Evolutionary conservation across 2,113 vertebrate genomes (phyloP), one percentile per base, ranked within the genome.

Genomic region (Hirundichthys speculiger): DNA sequence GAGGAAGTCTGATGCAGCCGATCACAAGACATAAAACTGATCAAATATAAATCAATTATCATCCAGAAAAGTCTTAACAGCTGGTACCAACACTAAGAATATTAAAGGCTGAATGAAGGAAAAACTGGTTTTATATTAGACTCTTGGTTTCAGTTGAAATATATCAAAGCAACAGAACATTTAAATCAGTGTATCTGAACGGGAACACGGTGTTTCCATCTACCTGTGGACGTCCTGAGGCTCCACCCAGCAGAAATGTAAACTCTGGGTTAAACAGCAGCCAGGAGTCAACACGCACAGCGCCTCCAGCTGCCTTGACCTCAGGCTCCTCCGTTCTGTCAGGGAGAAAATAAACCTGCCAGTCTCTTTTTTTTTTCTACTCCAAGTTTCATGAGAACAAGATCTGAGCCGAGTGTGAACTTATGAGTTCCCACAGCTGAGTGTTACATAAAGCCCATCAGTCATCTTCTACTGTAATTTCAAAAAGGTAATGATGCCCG

Each of bases 261-360:
- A 69, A 71, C 65, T n/a, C 13, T 18, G 39, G 65, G 75, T 92
- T 88, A 91, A 87, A 89, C 85, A 90, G 89, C 85, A 79, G 88
- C 88, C 74, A 77, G 63, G 72, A 75, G 74, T 80, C 84, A 81
- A 85, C 69, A 86, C 51, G 86, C 69, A n/a, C 82, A 34, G 64
- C 67, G 11, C 27, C 14, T 30, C 16, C 24, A 39, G 51, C 47
- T 67, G 73, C 79, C 88, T 83, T 87, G 89, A 90, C 89, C 86
- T 84, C 71, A 64, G 13, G 65, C 72, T 86, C 55, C 70, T 66
- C 18, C 15, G 52, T 27, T 38, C 60, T 51, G 64, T 48, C 49
- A 34, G 74, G n/a, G n/a, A 68, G 65, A 56, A 82, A 85, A 88
- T 59, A 85, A 11, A 68, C 0, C 24, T 24, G 62, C 34, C 18